These are phyloP conservation scores for Ichneumoninae sp. DNA, from an alignment of 2,888 invertebrate species.

Conservation along the genomic window DNA sequence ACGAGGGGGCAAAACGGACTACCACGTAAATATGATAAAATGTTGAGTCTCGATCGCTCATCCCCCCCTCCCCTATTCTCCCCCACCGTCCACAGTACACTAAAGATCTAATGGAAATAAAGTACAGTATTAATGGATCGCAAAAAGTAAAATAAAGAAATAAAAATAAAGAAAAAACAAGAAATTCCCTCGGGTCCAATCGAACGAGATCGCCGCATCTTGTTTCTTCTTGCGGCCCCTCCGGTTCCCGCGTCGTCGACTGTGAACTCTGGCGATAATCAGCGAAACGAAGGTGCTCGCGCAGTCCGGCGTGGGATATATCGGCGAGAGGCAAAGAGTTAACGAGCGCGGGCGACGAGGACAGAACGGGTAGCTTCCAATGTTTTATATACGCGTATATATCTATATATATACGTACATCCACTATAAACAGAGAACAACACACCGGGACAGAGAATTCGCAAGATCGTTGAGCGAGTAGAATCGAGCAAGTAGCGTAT, in stretches of 20 bases:
- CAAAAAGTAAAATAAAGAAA: slow-evolving; percentile 2
- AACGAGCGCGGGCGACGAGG: slow-evolving; percentile 63
- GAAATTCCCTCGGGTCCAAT: slow-evolving; percentile 42
- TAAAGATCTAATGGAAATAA: slow-evolving; percentile 18
- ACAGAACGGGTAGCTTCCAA: slow-evolving; percentile 21
- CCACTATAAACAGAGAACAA: slow-evolving; percentile 14
- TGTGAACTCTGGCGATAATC: slow-evolving; percentile 57
- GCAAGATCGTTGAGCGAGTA: slow-evolving; percentile 39
- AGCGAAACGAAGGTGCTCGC: slow-evolving; percentile 51
- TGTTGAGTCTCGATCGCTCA: not conserved
- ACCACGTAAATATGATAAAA: not conserved
- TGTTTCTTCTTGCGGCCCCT: slow-evolving; percentile 20
- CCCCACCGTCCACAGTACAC: not conserved
- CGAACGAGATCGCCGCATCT: slow-evolving; percentile 32
- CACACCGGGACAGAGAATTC: slow-evolving; percentile 52
- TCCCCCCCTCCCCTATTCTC: too few relatives aligned
- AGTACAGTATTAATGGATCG: slow-evolving; percentile 23
- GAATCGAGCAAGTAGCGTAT: slow-evolving; percentile 41
- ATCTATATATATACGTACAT: not conserved
- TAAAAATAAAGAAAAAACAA: not conserved
- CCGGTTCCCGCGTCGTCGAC: slow-evolving; percentile 21
- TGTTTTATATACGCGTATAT: not conserved
- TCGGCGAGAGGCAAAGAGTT: slow-evolving; percentile 61
- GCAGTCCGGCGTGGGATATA: slow-evolving; percentile 52
- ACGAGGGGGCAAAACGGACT: not conserved